Evolutionary conservation across 2,113 vertebrate genomes (phyloP).

Genomic region (Irena cyanogastra): DNA sequence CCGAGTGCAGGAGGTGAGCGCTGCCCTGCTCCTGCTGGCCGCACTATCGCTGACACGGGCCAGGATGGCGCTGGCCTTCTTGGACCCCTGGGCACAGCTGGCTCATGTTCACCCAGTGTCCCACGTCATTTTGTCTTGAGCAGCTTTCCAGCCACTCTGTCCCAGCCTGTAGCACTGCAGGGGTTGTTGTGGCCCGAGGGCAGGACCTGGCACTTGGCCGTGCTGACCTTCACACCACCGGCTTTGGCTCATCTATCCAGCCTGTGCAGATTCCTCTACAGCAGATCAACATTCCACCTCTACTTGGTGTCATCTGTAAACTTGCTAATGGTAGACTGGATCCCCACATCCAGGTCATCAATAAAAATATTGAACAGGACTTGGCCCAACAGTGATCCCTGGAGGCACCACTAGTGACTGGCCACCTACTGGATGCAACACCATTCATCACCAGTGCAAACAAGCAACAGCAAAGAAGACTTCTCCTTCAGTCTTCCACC

Average conservation of each 20-base stretch:
- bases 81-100: not conserved
- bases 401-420: not conserved
- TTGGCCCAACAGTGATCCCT: not conserved
- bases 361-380: not conserved
- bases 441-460: not conserved
- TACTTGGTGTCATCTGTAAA: not conserved
- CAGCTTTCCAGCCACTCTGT: not conserved
- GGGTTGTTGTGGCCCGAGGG: not conserved
- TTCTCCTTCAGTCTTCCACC: not conserved
- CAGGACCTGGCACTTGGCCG: not conserved
- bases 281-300: not conserved
- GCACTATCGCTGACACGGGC: rapidly evolving
- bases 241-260: not conserved
- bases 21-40: not conserved
- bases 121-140: not conserved
- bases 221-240: not conserved
- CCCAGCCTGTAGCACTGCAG: not conserved
- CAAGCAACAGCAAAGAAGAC: not conserved
- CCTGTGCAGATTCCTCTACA: not conserved
- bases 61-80: not conserved
- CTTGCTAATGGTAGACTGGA: not conserved
- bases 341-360: not conserved
- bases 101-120: not conserved
- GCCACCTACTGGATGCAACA: not conserved
- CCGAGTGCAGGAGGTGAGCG: rapidly evolving